Conservation (phyloP, 2,888 invertebrate genomes). For the Lycophotia porphyrea region DNA sequence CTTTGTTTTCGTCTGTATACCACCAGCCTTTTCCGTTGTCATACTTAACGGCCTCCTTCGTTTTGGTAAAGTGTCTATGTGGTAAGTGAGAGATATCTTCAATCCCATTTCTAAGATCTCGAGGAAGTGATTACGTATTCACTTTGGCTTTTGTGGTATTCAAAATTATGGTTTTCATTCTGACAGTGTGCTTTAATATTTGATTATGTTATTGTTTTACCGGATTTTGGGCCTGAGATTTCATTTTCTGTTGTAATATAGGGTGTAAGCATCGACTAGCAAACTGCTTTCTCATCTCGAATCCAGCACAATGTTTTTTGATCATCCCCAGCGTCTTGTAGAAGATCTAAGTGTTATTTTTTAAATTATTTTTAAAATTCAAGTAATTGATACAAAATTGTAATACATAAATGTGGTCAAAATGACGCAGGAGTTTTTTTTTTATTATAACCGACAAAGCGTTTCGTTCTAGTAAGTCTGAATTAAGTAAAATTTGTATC, state of each 20-base stretch:
- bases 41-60: slow-evolving; percentile 50
- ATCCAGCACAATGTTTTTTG: not conserved
- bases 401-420: not conserved
- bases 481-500: not conserved
- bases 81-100: slow-evolving; percentile 29
- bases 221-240: not conserved
- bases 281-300: not conserved
- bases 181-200: slow-evolving; percentile 27
- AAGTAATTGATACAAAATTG: not conserved
- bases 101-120: slow-evolving; percentile 30
- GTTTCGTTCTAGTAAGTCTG: not conserved
- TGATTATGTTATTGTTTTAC: slow-evolving; percentile 15
- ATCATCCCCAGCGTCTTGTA: not conserved
- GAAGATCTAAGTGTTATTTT: not conserved
- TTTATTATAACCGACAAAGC: not conserved
- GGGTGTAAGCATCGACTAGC: too few relatives aligned
- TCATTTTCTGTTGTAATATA: not conserved
- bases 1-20: slow-evolving; percentile 78
- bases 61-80: slow-evolving; percentile 46
- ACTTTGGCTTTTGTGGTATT: slow-evolving; percentile 32
- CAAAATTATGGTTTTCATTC: slow-evolving; percentile 29
- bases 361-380: not conserved
- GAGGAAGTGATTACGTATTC: slow-evolving; percentile 41
- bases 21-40: slow-evolving; percentile 61
- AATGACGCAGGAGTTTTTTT: too few relatives aligned